Evolutionary conservation across 2,797 vertebrate species (phyloP).

Genomic region (Anableps anableps): DNA sequence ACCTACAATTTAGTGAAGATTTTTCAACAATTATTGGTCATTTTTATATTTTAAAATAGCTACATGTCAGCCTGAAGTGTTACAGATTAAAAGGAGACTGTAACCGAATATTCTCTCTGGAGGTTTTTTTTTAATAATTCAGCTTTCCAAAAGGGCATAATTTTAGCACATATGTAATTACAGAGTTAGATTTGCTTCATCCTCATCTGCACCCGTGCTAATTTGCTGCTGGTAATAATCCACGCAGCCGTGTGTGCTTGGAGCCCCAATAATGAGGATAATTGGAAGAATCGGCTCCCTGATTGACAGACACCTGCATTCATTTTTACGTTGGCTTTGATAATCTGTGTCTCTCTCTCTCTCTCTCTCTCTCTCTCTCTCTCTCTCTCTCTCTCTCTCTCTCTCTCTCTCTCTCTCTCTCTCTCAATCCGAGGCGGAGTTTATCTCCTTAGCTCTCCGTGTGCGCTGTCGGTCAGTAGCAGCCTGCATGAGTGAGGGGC

Average conservation of each 20-base stretch:
- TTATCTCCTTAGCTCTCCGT: slow-evolving; percentile 59
- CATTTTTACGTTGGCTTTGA: slow-evolving; percentile 51
- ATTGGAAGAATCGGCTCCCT: slow-evolving; percentile 34
- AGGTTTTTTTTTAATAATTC: not conserved
- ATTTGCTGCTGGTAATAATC: slow-evolving; percentile 12
- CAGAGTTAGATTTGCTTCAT: not conserved
- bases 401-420: slow-evolving; percentile 16
- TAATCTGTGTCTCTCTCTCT: slow-evolving; percentile 59
- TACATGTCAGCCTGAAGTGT: not conserved
- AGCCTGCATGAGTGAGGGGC: slow-evolving; percentile 48
- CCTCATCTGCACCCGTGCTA: not conserved
- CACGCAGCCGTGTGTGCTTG: slow-evolving; percentile 12
- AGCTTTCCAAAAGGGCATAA: not conserved
- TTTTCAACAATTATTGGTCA: not conserved
- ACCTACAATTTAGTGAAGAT: not conserved
- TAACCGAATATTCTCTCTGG: not conserved
- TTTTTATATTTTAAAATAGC: not conserved
- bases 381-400: slow-evolving; percentile 1
- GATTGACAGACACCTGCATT: slow-evolving; percentile 45
- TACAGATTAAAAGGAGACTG: not conserved
- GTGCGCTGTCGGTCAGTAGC: slow-evolving; percentile 72
- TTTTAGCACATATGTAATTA: slow-evolving; percentile 1
- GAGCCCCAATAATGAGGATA: slow-evolving; percentile 24
- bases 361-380: slow-evolving; percentile 10
- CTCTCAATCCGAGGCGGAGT: slow-evolving; percentile 69